Evolutionary conservation across 2,113 vertebrate genomes (phyloP).

Genomic region (Tylochromis polylepis): DNA sequence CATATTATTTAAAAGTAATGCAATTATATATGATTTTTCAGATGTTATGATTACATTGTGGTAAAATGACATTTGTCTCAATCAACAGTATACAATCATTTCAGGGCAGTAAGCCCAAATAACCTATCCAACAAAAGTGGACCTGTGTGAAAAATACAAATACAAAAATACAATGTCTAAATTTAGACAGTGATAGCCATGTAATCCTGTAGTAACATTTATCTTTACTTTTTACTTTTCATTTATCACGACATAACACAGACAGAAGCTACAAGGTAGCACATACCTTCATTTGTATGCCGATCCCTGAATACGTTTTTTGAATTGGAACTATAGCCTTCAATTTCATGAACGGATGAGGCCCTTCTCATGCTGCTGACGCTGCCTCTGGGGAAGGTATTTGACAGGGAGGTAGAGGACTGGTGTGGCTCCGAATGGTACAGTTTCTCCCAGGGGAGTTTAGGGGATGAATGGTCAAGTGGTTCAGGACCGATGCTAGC

Average conservation of each 20-base stretch:
- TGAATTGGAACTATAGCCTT: slow-evolving; percentile 85
- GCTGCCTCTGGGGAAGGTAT: slow-evolving; percentile 88
- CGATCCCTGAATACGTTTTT: slow-evolving; percentile 87
- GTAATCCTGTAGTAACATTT: no score
- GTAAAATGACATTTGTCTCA: neutral
- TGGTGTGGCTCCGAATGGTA: slow-evolving; percentile 84
- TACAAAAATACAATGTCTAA: no score
- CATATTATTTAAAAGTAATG: neutral
- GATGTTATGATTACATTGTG: neutral
- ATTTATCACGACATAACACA: neutral
- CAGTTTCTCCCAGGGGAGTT: slow-evolving; percentile 83
- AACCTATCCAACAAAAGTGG: no score
- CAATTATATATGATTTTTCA: neutral
- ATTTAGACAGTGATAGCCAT: no score
- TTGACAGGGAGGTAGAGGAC: slow-evolving; percentile 82
- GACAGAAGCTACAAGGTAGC: neutral
- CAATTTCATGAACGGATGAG: slow-evolving; percentile 95
- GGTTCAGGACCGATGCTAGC: slow-evolving; percentile 83
- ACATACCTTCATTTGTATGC: slow-evolving; percentile 88
- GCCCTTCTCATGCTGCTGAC: slow-evolving; percentile 90
- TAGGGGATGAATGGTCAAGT: slow-evolving; percentile 91
- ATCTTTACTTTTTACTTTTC: no score
- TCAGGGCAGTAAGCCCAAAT: neutral
- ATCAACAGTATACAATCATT: neutral
- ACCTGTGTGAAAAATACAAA: no score